Base-by-base conservation (phyloP, 2,888 invertebrate species). In the Dioctria linearis region DNA sequence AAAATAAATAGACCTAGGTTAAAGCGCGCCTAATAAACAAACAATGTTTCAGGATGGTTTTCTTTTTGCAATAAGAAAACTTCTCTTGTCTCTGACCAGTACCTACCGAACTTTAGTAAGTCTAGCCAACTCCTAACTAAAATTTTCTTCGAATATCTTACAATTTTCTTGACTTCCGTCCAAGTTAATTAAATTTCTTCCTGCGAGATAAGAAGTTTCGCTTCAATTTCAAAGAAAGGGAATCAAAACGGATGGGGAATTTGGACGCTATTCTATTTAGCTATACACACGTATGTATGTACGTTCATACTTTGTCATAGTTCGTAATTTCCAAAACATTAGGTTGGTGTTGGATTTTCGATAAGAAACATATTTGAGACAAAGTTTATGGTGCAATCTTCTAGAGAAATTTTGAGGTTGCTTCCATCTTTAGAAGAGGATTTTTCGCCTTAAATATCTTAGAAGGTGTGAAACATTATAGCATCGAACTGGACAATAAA, bases 131-230 rank as follows among this genome's bases (percentile, higher is more conserved):
- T 46, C 46, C 2, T 5, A 46, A 25, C 25, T 8, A 46, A 46
- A 46, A 46, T 46, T 46, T 46, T 46, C 2, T 5, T 46, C 5
- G 37, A 69, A 9, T 37, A 49, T 69, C 9, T 69, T 49, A 49
- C 49, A 69, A 25, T 69, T 25, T 69, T 69, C 67, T 69, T 69
- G 69, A 69, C 69, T 51, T 69, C 51, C 69, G 51, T 69, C 69
- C 69, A 69, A 69, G 69, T 69, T 69, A 69, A 69, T 69, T 69
- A 69, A 69, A 69, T 69, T 69, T 69, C 69, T 49, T 69, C 37
- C 69, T 69, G 9, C 25, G 3, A 46, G 69, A 69, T 69, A 69
- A 69, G 69, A 69, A 69, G 69, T 51, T 69, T 69, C 39, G 51
- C 11, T 49, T 25, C 25, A 49, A 49, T 49, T 46, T 51, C 25